These are phyloP conservation scores for Oncorhynchus mykiss DNA, from an alignment of 2,113 vertebrate genomes.

Conservation along the genomic window DNA sequence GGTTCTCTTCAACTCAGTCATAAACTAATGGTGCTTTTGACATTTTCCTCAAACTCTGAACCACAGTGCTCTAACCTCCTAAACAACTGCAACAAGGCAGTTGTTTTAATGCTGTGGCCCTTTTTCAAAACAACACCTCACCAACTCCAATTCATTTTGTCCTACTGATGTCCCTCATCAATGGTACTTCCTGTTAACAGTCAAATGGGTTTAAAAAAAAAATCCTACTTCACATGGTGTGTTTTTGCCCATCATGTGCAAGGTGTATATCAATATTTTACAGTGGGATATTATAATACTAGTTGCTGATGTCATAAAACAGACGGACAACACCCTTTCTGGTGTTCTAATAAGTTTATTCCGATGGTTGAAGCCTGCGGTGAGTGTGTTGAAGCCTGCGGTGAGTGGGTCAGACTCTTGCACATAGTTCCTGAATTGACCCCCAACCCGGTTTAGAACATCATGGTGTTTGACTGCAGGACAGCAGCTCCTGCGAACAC, in stretches of 20 bases:
- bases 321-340: no score
- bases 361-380: no score
- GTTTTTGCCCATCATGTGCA: neutral
- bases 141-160: neutral
- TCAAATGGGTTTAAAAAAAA: neutral
- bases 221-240: neutral
- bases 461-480: conserved; percentile 1
- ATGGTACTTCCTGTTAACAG: neutral
- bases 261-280: neutral
- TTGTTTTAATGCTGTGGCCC: neutral
- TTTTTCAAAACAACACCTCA: neutral
- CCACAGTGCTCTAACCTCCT: neutral
- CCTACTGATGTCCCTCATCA: neutral
- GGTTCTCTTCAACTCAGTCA: neutral
- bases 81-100: neutral
- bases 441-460: neutral
- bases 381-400: no score
- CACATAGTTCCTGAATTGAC: no score
- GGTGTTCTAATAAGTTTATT: no score
- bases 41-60: neutral
- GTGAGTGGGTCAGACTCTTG: no score
- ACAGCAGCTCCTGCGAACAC: conserved; percentile 11
- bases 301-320: no score
- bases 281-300: no score
- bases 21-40: conserved; percentile 5